Percentiles rank a stretch among this genome's conserved stretches.
These are phyloP conservation scores for Epistrophe grossulariae DNA, from an alignment of 2,888 invertebrate species.

Conservation along the genomic window DNA sequence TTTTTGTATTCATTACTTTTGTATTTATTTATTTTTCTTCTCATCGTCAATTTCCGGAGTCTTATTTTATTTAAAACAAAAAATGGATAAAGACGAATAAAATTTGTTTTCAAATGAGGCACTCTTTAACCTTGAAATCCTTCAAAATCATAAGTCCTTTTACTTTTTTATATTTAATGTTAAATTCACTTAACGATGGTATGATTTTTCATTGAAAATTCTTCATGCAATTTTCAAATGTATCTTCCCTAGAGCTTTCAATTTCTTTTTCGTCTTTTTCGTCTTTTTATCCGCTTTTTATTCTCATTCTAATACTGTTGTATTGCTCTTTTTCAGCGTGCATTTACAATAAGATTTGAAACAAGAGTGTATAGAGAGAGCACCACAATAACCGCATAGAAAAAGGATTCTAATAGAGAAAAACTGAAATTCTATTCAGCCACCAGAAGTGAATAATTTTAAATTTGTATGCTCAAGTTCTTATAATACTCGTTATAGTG, in stretches of 20 bases:
- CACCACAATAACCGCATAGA: conserved; percentile 1
- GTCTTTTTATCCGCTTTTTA: neutral
- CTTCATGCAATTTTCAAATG: conserved; percentile 45
- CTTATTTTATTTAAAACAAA: neutral
- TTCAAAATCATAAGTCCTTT: neutral
- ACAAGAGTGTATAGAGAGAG: neutral
- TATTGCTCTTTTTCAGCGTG: neutral
- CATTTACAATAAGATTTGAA: conserved; percentile 14
- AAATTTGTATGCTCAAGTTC: neutral
- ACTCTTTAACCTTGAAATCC: conserved; percentile 24
- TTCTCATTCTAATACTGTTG: neutral
- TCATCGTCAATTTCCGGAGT: neutral
- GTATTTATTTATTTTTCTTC: neutral
- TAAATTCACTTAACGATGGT: conserved; percentile 1
- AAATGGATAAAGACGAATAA: neutral
- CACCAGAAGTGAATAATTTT: neutral
- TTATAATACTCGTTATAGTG: no score
- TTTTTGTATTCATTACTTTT: neutral
- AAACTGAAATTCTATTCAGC: conserved; percentile 6
- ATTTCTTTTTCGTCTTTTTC: conserved; percentile 34
- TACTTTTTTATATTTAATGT: neutral
- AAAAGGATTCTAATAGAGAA: neutral
- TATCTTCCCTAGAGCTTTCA: conserved; percentile 17
- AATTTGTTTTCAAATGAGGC: conserved; percentile 1
- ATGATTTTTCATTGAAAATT: conserved; percentile 32